A percentile compares a stretch with the other conserved stretches of the same genome.
phyloP scores from a whole-genome alignment of 1,140 invertebrate species.

The Panulirus ornatus region DNA sequence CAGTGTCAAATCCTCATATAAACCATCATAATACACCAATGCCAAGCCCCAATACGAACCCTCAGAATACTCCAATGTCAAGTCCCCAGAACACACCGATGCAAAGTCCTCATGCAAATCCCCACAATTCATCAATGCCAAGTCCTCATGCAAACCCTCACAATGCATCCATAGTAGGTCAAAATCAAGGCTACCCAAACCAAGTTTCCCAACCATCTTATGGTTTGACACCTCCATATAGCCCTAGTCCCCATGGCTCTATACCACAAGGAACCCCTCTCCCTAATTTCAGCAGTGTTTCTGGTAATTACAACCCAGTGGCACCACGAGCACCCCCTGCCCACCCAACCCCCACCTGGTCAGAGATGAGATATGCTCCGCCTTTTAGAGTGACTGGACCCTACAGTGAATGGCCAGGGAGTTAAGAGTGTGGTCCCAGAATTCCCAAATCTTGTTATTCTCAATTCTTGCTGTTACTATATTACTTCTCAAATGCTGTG shows the following conservation, averaged over 20 bases:
- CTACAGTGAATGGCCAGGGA: conserved; percentile 74
- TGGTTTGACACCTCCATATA: conserved; percentile 74
- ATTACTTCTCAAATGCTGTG: conserved; percentile 68
- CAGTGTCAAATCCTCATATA: conserved; percentile 48
- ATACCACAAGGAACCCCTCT: conserved; percentile 67
- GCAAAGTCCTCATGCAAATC: conserved; percentile 58
- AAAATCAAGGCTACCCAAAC: conserved; percentile 56
- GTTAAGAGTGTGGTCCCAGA: conserved; percentile 58
- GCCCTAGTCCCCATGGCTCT: conserved; percentile 72
- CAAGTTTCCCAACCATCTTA: conserved; percentile 68
- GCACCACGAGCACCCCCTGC: conserved; percentile 61
- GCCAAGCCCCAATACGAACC: conserved; percentile 48
- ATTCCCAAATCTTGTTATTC: conserved; percentile 61
- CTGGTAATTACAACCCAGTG: conserved; percentile 51
- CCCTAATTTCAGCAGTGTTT: conserved; percentile 61
- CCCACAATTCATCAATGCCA: conserved; percentile 46
- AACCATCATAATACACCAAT: conserved; percentile 38
- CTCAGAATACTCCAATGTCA: conserved; percentile 45
- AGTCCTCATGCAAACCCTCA: conserved; percentile 58
- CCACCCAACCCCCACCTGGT: conserved; percentile 73
- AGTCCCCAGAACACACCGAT: conserved; percentile 55
- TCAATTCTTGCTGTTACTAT: conserved; percentile 66
- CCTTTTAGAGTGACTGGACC: conserved; percentile 72
- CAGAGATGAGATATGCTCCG: conserved; percentile 71
- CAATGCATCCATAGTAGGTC: conserved; percentile 45